Evolutionary conservation across 2,797 vertebrate genomes (phyloP), one percentile per base, ranked within the genome.

Genomic region (Saxicola maurus): DNA sequence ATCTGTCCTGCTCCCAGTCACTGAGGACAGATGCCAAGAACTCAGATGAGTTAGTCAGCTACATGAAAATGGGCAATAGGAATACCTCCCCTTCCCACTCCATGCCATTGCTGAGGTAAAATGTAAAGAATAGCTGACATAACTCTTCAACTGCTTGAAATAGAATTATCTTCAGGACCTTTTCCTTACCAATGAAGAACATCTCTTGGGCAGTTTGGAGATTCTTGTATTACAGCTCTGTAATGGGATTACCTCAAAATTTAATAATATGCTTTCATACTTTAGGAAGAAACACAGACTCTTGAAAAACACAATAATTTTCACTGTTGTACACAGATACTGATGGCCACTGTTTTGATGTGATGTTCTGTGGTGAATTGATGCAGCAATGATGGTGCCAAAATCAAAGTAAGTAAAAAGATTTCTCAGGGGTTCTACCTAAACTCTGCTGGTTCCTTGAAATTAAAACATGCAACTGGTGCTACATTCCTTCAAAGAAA

Each of bases 1-100:
- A 31, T 42, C 2, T 35, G 30, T 64, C 56, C 52, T 73, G 67
- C 40, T 65, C 62, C 45, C 28, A 31, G 49, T 37, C 48, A 13
- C 37, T 38, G 52, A 43, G 71, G 42, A 52, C 16, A 9, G 0
- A 0, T 37, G 37, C 38, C 23, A 46, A 56, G 11, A 80, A 17
- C 46, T 20, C 40, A 65, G 69, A 35, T 2, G 43, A 20, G 31
- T 20, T 6, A 12, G 17, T 24, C 51, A 74, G 59, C 17, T 35
- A 4, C 35, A 17, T 9, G 42, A 17, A 42, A 69, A 73, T 1
- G 15, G 16, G 9, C 24, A 27, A 7, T 1, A 52, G 25, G 18
- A 75, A 28, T 13, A 27, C 8, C 17, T 71, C 13, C 8, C 18
- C 8, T 27, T 42, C 33, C 33, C 33, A 11, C 5, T 31, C 30